A percentile compares a stretch with the other conserved stretches of the same genome.
These are phyloP conservation scores for Sapajus apella DNA, from an alignment of 2,113 vertebrate species.

Conservation along the genomic window DNA sequence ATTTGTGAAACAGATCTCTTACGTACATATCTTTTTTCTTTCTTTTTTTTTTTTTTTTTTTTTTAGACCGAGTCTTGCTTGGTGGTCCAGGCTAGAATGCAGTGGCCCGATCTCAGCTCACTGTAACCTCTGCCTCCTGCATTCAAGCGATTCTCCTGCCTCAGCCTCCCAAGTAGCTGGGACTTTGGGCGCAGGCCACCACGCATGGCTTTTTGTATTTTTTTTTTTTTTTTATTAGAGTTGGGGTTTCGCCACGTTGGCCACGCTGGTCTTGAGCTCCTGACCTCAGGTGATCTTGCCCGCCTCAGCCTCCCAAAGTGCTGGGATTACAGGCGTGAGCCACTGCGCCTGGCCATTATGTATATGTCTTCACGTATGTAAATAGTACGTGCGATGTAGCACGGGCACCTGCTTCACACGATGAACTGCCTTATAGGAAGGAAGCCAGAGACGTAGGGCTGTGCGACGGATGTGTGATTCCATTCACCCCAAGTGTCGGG, in stretches of 20 bases:
- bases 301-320: neutral
- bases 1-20: neutral
- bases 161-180: too few species aligned
- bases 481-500: fast-evolving
- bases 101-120: too few species aligned
- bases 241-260: too few species aligned
- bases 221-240: too few species aligned
- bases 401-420: fast-evolving
- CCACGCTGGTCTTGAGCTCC: too few species aligned
- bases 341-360: neutral
- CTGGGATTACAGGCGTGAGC: neutral
- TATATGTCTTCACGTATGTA: neutral
- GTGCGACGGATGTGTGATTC: fast-evolving
- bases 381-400: neutral
- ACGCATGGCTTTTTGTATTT: too few species aligned
- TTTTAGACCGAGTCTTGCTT: too few species aligned
- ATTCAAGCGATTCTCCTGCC: too few species aligned
- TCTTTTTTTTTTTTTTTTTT: fast-evolving
- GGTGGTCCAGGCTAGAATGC: too few species aligned
- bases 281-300: too few species aligned
- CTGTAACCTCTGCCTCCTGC: too few species aligned
- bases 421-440: neutral
- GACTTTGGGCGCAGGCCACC: too few species aligned
- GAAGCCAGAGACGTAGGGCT: neutral
- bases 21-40: neutral